A percentile compares a stretch with the other conserved stretches of the same genome.
Conservation (phyloP, 2,888 invertebrate genomes). For the Limnephilus rhombicus region DNA sequence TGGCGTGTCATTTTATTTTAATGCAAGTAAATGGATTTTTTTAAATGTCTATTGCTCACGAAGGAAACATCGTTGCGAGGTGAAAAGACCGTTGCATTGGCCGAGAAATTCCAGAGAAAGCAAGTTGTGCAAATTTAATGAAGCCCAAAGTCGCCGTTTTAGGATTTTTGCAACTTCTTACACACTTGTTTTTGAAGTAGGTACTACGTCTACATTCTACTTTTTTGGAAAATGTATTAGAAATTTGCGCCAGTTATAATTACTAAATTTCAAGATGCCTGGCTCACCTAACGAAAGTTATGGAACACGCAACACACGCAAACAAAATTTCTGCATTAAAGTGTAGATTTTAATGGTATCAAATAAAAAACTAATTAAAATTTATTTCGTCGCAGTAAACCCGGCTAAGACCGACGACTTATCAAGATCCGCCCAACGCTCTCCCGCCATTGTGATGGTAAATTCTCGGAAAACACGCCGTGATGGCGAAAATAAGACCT, state of each 20-base stretch:
- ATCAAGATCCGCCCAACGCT: background rate
- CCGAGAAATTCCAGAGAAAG: too few relatives aligned
- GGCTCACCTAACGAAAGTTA: background rate
- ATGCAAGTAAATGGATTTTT: too few relatives aligned
- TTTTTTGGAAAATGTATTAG: background rate
- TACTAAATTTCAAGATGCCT: background rate
- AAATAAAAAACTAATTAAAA: background rate
- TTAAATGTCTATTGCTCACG: too few relatives aligned
- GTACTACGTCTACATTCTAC: background rate
- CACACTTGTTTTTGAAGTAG: background rate
- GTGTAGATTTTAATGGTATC: background rate
- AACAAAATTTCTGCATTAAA: background rate
- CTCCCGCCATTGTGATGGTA: conserved; percentile 8
- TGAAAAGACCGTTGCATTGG: too few relatives aligned
- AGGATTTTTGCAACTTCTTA: background rate
- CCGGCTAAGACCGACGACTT: background rate
- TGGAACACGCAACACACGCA: background rate
- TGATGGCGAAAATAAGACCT: conserved; percentile 14
- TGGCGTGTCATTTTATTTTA: too few relatives aligned
- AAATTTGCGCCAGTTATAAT: background rate
- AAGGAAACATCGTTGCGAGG: too few relatives aligned
- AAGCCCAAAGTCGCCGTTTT: background rate
- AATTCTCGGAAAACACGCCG: background rate
- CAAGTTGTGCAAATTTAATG: too few relatives aligned
- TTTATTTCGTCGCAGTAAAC: background rate